Conservation (phyloP, 2,888 invertebrate genomes). For the Carcina quercana region DNA sequence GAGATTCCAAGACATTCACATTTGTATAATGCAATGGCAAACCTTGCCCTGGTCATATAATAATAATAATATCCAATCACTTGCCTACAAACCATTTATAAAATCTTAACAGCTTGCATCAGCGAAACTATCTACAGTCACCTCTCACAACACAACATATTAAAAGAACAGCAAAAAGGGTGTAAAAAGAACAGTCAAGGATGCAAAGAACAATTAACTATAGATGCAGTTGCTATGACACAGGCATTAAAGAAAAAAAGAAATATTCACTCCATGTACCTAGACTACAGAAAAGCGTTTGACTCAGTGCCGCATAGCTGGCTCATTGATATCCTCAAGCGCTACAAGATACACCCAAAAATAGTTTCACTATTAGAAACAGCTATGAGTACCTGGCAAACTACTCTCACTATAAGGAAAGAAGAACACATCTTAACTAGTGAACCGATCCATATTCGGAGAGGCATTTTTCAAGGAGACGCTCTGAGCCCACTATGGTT, state of each 20-base stretch:
- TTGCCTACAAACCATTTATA: slow-evolving; percentile 18
- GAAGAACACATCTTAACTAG: neutral
- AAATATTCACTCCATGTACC: slow-evolving; percentile 15
- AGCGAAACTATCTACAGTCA: slow-evolving; percentile 5
- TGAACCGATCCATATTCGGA: slow-evolving; percentile 10
- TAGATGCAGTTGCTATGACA: slow-evolving; percentile 11
- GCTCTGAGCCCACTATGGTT: slow-evolving; percentile 11
- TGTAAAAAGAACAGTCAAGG: slow-evolving; percentile 1
- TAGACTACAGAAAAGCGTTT: slow-evolving; percentile 21
- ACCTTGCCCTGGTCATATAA: no score
- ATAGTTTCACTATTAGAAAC: slow-evolving; percentile 5
- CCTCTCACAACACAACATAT: neutral
- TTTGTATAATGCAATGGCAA: no score
- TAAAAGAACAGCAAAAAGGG: slow-evolving; percentile 5
- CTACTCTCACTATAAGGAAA: slow-evolving; percentile 5
- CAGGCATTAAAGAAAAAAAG: slow-evolving; percentile 7
- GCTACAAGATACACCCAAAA: slow-evolving; percentile 14
- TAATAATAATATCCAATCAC: slow-evolving; percentile 20
- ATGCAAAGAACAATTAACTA: slow-evolving; percentile 4
- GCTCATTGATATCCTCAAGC: slow-evolving; percentile 14
- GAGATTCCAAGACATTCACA: no score
- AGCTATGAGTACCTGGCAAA: slow-evolving; percentile 12
- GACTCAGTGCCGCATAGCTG: slow-evolving; percentile 20
- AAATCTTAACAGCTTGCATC: slow-evolving; percentile 15
- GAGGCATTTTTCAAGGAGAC: slow-evolving; percentile 19